Base-by-base conservation (phyloP, 1,140 invertebrate species). In the Stratiolaelaps scimitus region DNA sequence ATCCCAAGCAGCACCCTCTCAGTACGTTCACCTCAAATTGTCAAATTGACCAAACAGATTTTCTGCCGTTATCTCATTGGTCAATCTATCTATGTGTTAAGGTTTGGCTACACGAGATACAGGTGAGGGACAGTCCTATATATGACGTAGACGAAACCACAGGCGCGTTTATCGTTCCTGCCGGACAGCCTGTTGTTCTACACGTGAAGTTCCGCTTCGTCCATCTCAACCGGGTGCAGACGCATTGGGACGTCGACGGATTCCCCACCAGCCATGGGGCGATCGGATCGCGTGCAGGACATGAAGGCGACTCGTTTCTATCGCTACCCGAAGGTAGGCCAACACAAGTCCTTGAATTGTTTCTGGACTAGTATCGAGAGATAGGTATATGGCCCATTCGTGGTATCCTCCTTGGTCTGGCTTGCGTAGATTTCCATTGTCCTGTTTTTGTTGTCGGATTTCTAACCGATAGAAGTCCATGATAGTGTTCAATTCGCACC, bases 151-250 rank as follows among this genome's bases (percentile, higher is more conserved):
- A 60, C 26, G 23, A 60, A 60, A 23, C 13, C 17, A 29, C 15
- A 1, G 53, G 34, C n/a, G 26, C 53, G 13, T 60, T 60, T 23
- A 26, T 60, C 23, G 23, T 60, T 5, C 53, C 53, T 23, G 53
- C 53, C 20, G 53, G 53, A 26, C 53, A 60, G 26, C 53, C 53
- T 26, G 53, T 60, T 2, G 53, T 60, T 1, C 53, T 60, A 23
- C 53, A 60, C 53, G 53, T 60, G 4, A 60, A 60, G 26, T 60
- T 19, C 23, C 53, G 53, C 23, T 60, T 60, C 53, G 53, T 60
- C 17, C 53, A 60, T 60, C 15, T 29, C 15, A 60, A 23, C 10
- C 26, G 20, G 26, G 20, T 60, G 15, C 53, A 60, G 26, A 60
- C 53, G 15, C 53, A 60, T 60, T 60, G 53, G 53, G 53, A 60